phyloP scores from a whole-genome alignment of 2,888 invertebrate species.

The Salpingus planirostris region DNA sequence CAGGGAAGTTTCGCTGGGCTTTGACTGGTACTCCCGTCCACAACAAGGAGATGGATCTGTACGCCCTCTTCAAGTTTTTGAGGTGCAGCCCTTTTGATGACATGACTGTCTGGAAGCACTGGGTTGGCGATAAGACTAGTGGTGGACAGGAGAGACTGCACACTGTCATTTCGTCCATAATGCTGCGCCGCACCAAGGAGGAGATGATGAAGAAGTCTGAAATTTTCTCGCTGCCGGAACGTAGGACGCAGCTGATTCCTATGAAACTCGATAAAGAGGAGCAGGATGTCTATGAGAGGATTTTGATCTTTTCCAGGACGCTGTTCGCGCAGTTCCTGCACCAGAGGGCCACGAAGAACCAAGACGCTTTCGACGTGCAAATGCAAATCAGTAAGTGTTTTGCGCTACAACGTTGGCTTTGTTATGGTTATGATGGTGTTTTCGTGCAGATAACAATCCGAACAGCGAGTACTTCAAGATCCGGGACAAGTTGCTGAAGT shows the following conservation, averaged over 20 bases:
- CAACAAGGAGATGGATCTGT: conserved; percentile 81
- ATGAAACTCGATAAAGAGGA: conserved; percentile 62
- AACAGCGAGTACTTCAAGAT: conserved; percentile 42
- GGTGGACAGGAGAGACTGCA: conserved; percentile 75
- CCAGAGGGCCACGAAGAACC: conserved; percentile 62
- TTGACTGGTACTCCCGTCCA: conserved; percentile 94
- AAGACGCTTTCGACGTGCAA: conserved; percentile 27
- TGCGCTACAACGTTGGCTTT: neutral
- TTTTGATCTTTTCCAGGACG: conserved; percentile 61
- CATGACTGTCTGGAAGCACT: conserved; percentile 77
- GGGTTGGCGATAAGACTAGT: conserved; percentile 77
- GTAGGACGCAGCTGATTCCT: conserved; percentile 47
- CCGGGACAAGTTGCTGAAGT: conserved; percentile 53
- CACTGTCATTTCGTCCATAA: conserved; percentile 72
- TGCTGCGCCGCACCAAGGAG: conserved; percentile 81
- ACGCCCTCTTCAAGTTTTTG: conserved; percentile 73
- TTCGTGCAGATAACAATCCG: conserved; percentile 6
- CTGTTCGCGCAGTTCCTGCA: conserved; percentile 68
- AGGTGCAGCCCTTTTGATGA: conserved; percentile 85
- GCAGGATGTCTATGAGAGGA: conserved; percentile 69
- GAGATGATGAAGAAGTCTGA: conserved; percentile 59
- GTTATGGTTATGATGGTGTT: too few species aligned
- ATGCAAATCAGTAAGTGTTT: conserved; percentile 1
- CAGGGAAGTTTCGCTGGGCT: conserved; percentile 64
- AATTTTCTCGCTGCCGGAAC: conserved; percentile 54